These are phyloP conservation scores for Acromyrmex heyeri DNA, from an alignment of 1,140 invertebrate genomes.

Conservation along the genomic window DNA sequence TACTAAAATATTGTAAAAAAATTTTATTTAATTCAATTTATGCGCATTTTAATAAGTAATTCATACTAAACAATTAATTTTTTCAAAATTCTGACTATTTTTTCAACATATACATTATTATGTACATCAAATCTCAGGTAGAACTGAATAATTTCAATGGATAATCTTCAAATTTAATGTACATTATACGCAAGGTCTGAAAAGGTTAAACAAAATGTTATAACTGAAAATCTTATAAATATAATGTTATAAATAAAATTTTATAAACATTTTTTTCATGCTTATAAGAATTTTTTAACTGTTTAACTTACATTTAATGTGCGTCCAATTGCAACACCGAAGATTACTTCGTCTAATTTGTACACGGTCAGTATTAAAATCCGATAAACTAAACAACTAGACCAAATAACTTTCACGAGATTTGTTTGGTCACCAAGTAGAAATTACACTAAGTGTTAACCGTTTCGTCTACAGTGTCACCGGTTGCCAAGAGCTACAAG, in stretches of 20 bases:
- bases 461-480: neutral
- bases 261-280: too few species aligned
- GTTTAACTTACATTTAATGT: neutral
- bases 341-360: neutral
- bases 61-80: too few species aligned
- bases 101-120: too few species aligned
- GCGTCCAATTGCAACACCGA: neutral
- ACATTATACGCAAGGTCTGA: too few species aligned
- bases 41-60: too few species aligned
- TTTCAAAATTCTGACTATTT: too few species aligned
- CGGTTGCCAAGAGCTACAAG: neutral
- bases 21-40: too few species aligned
- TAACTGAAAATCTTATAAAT: neutral
- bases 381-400: neutral
- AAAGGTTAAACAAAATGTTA: neutral
- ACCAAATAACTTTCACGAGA: neutral
- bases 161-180: too few species aligned
- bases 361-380: neutral
- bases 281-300: neutral
- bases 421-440: constrained; percentile 2
- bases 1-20: too few species aligned
- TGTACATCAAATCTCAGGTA: too few species aligned
- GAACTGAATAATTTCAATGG: too few species aligned
- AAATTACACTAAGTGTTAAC: constrained; percentile 4
- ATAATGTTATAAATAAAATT: too few species aligned